Percentiles rank a stretch among this genome's conserved stretches.
phyloP scores from a whole-genome alignment of 2,113 vertebrate genomes.

The Tichodroma muraria region DNA sequence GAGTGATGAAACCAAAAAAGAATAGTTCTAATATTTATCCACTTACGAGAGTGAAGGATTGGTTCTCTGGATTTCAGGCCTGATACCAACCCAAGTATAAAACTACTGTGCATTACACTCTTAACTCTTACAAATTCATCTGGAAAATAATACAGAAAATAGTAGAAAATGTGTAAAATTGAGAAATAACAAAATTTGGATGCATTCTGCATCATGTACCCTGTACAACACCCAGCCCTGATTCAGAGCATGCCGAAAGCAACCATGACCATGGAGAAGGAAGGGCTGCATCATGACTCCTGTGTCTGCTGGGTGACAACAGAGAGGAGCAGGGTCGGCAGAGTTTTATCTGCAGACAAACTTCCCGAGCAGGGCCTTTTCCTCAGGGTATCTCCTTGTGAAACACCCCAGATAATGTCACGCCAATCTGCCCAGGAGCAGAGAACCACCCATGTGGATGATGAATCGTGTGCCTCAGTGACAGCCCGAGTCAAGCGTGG shows the following conservation, averaged over 20 bases:
- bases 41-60: not conserved
- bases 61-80: not conserved
- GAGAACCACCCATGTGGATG: not conserved
- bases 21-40: not conserved
- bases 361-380: not conserved
- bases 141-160: not conserved
- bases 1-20: not conserved
- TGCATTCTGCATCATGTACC: not conserved
- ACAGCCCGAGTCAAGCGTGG: not conserved
- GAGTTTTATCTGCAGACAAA: not conserved
- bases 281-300: not conserved
- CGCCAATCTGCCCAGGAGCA: not conserved
- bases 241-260: not conserved
- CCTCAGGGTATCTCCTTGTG: not conserved
- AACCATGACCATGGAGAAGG: not conserved
- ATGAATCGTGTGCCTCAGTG: not conserved
- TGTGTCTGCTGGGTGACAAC: not conserved
- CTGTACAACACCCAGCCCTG: not conserved
- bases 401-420: not conserved
- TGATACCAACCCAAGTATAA: not conserved
- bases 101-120: not conserved
- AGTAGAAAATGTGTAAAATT: not conserved
- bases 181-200: not conserved
- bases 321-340: not conserved
- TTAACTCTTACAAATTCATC: not conserved